These are phyloP conservation scores for Sapajus apella DNA, from an alignment of 2,113 vertebrate species.

Conservation along the genomic window DNA sequence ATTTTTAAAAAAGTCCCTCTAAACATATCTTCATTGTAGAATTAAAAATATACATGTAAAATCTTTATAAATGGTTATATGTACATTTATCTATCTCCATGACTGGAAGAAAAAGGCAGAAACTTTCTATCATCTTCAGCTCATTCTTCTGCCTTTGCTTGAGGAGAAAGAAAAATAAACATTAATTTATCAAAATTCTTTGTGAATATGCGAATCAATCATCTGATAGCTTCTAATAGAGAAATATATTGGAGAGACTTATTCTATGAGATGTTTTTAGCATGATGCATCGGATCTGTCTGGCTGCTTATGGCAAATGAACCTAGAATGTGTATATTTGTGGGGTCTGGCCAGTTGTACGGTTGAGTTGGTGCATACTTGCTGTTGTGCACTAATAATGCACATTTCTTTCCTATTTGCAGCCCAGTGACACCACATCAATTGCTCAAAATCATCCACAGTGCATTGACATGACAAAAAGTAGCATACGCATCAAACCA, in stretches of 20 bases:
- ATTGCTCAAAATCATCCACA: not conserved
- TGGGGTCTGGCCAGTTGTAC: not conserved
- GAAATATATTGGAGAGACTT: not conserved
- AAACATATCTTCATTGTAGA: not conserved
- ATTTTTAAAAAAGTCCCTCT: not conserved
- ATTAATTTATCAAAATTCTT: not conserved
- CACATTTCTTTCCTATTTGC: not conserved
- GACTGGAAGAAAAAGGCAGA: not conserved
- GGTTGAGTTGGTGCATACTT: not conserved
- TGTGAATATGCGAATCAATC: not conserved
- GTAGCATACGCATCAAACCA: not conserved
- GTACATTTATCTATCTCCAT: not conserved
- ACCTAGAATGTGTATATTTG: not conserved
- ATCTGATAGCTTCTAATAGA: not conserved
- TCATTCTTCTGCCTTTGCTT: not conserved
- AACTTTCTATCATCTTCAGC: not conserved
- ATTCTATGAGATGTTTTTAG: not conserved
- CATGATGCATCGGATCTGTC: accelerated
- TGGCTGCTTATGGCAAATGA: not conserved
- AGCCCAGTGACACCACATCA: not conserved
- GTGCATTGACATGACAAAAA: not conserved
- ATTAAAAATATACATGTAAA: not conserved
- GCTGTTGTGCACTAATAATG: not conserved
- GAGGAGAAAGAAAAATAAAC: not conserved
- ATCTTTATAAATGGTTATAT: not conserved